Evolutionary conservation across 2,113 vertebrate genomes (phyloP), one percentile per base, ranked within the genome.

Genomic region (Lanius ludovicianus): DNA sequence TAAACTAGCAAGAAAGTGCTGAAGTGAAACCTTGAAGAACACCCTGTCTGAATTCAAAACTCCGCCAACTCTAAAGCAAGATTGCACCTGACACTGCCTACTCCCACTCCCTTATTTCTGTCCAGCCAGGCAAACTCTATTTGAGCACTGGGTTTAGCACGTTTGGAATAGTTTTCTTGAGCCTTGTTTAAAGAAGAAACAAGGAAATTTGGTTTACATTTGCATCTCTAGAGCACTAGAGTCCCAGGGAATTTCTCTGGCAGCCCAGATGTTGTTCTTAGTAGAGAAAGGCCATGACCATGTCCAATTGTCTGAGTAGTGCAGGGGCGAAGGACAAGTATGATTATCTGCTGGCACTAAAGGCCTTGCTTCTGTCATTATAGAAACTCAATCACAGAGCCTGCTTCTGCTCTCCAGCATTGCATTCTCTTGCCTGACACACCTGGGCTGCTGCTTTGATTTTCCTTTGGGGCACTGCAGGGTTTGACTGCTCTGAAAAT

Each of bases 61-160:
- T 82, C 56, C 76, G 31, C 31, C 22, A 78, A 31, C 37, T 78
- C 63, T 42, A 49, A 68, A 91, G 14, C 9, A 89, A 55, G 74
- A 70, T 46, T 6, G 0, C 0, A 0, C 50, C 39, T 44, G 16
- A 77, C 24, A n/a, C 1, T 4, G 23, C 14, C 9, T 17, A 8
- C 10, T 33, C 21, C 47, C 22, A 27, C 6, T 8, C 13, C 21
- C 7, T 78, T 74, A 47, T 64, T 74, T 91, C 33, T 71, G 10
- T 65, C 39, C 31, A 42, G n/a, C 2, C 41, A 46, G 25, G 20
- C 4, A 81, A 87, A 47, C 3, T 55, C 33, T 15, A 69, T 28
- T 49, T 67, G 11, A 69, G 9, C 21, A 25, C n/a, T 50, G 20
- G 5, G 16, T 73, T 85, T 76, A 74, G 42, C 17, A 55, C 10